phyloP scores from a whole-genome alignment of 2,797 vertebrate species.

The Coendou prehensilis region DNA sequence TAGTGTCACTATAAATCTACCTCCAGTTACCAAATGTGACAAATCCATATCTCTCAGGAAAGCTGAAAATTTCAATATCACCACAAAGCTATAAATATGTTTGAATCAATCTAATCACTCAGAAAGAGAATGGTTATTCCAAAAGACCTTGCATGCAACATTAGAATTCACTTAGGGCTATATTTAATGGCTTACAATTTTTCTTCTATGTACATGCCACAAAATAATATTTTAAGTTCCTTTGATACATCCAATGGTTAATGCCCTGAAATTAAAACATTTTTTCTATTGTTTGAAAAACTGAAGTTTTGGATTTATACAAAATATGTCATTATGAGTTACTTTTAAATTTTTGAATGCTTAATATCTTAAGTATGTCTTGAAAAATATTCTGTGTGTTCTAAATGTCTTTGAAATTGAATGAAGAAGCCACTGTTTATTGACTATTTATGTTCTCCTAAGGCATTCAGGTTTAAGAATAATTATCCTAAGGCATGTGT shows the following conservation, averaged over 20 bases:
- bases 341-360: not conserved
- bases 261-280: not conserved
- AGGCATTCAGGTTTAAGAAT: not conserved
- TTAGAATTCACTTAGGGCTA: not conserved
- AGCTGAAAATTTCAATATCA: not conserved
- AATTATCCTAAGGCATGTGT: not conserved
- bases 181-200: not conserved
- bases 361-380: not conserved
- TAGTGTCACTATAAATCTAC: not conserved
- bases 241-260: not conserved
- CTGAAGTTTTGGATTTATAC: not conserved
- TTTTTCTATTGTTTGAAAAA: not conserved
- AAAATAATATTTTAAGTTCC: not conserved
- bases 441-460: not conserved
- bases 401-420: slow-evolving; percentile 6
- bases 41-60: not conserved
- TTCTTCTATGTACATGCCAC: not conserved
- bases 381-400: not conserved
- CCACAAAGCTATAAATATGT: not conserved
- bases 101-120: not conserved
- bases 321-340: not conserved
- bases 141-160: not conserved
- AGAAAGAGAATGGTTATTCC: not conserved
- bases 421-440: not conserved
- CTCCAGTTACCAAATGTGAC: not conserved